Evolutionary conservation across 1,140 invertebrate species (phyloP).

Genomic region (Bombus soroeensis): DNA sequence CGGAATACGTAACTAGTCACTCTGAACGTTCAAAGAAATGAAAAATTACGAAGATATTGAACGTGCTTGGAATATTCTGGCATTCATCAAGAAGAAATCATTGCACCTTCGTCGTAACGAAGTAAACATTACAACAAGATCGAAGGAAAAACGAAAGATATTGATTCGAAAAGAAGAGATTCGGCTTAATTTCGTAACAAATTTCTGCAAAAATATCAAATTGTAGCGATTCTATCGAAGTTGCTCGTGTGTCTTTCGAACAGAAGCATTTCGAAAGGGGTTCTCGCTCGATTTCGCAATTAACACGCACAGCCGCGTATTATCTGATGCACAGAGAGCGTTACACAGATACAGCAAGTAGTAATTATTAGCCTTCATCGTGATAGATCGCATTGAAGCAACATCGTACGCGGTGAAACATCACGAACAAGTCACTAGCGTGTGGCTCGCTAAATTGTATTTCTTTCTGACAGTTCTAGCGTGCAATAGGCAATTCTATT

Average conservation of each 20-base stretch:
- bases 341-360: background rate
- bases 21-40: background rate
- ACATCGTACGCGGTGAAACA: background rate
- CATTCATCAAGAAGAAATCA: background rate
- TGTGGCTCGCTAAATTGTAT: conserved; percentile 65
- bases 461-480: conserved; percentile 74
- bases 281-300: background rate
- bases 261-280: background rate
- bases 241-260: background rate
- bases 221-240: background rate
- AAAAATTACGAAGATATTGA: background rate
- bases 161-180: background rate
- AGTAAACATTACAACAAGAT: too few relatives aligned
- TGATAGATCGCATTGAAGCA: conserved; percentile 40
- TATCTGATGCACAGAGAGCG: conserved; percentile 21
- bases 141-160: background rate
- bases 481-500: conserved; percentile 78
- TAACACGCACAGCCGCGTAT: background rate
- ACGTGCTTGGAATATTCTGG: background rate
- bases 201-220: background rate
- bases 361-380: conserved; percentile 39
- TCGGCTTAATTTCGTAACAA: background rate
- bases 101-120: too few relatives aligned
- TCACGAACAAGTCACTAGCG: conserved; percentile 28
- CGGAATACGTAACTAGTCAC: background rate